phyloP scores from a whole-genome alignment of 2,113 vertebrate genomes.

The Ictalurus punctatus region DNA sequence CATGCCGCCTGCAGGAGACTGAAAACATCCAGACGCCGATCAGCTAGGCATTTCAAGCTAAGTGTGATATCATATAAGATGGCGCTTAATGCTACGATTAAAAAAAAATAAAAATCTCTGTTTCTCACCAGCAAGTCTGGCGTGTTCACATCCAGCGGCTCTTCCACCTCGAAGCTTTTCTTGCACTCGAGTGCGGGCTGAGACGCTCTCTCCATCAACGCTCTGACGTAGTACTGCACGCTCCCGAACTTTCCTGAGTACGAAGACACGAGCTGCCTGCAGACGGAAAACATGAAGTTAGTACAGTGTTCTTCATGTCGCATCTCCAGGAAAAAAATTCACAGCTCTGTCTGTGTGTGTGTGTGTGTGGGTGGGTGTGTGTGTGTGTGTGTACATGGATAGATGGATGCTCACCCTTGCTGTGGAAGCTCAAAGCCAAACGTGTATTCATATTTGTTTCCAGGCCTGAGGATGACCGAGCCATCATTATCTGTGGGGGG shows the following conservation, averaged over 20 bases:
- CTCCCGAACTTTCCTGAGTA: constrained; percentile 84
- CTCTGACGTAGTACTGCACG: constrained; percentile 83
- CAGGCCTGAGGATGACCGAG: constrained; percentile 77
- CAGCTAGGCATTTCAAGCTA: neutral
- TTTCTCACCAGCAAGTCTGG: constrained; percentile 79
- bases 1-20: constrained; percentile 87
- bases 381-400: no score
- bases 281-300: neutral
- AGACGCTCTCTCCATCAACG: constrained; percentile 72
- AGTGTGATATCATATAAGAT: neutral
- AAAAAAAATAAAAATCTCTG: neutral
- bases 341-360: no score
- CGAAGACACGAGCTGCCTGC: constrained; percentile 79
- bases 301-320: neutral
- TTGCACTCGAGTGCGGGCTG: constrained; percentile 70
- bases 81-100: neutral
- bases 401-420: constrained; percentile 71
- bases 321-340: neutral
- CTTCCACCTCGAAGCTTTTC: constrained; percentile 80
- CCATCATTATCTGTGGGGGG: constrained; percentile 71
- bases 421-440: constrained; percentile 83
- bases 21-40: neutral
- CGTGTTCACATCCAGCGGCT: constrained; percentile 80
- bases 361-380: no score
- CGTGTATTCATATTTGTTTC: constrained; percentile 79